Percentiles rank a stretch among this genome's conserved stretches.
Conservation (phyloP, 2,888 invertebrate species). For the Scaptomyza reducta region DNA sequence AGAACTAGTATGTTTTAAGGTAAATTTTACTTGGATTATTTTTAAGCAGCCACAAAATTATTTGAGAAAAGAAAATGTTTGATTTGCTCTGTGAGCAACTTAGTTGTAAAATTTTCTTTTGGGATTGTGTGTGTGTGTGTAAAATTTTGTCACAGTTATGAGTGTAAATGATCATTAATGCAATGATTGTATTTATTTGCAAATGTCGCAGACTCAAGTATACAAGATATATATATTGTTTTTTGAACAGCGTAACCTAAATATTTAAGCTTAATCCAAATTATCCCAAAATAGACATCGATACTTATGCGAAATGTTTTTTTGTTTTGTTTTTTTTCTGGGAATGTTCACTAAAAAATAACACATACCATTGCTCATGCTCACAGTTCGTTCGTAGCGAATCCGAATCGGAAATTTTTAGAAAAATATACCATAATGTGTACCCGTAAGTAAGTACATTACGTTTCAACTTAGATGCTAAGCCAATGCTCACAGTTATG, state of each 20-base stretch:
- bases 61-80: conserved; percentile 43
- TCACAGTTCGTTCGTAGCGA: conserved; percentile 53
- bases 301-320: conserved; percentile 44
- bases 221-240: not conserved
- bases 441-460: conserved; percentile 16
- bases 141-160: conserved; percentile 68
- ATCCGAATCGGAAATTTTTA: conserved; percentile 50
- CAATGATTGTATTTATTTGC: conserved; percentile 58
- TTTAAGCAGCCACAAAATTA: conserved; percentile 81
- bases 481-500: conserved; percentile 80
- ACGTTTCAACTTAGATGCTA: conserved; percentile 66
- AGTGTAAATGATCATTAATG: conserved; percentile 51
- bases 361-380: conserved; percentile 73
- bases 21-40: conserved; percentile 44
- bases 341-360: conserved; percentile 58
- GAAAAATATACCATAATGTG: conserved; percentile 55
- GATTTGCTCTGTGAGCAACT: conserved; percentile 61
- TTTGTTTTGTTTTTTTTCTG: not conserved
- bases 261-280: conserved; percentile 60
- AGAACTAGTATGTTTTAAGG: conserved; percentile 16
- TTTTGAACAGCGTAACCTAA: conserved; percentile 55
- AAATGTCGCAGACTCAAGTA: conserved; percentile 50
- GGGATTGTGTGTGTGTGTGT: conserved; percentile 36
- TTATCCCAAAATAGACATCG: conserved; percentile 62
- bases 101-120: conserved; percentile 25